phyloP scores from a whole-genome alignment of 2,113 vertebrate genomes.

The Cochlearius cochlearius region DNA sequence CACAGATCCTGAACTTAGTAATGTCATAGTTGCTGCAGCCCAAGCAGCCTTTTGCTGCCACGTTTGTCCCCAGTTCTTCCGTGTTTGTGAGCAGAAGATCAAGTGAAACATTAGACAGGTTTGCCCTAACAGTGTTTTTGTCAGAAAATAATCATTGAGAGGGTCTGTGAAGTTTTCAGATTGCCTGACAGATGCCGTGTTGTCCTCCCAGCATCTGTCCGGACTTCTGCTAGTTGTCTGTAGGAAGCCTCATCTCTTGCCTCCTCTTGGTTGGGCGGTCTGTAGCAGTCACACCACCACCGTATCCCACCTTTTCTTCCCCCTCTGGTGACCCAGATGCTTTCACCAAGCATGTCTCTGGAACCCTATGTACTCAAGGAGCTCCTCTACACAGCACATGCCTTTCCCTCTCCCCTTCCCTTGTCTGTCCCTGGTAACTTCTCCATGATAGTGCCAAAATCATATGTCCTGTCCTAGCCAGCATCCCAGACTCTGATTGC shows the following conservation, averaged over 20 bases:
- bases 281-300: neutral
- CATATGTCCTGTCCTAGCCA: neutral
- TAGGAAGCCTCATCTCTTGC: neutral
- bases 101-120: neutral
- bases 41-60: neutral
- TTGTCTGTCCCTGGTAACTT: neutral
- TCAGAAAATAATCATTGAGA: neutral
- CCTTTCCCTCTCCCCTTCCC: neutral
- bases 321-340: neutral
- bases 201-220: neutral
- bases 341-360: neutral
- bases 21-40: neutral
- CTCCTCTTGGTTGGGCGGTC: neutral
- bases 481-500: neutral
- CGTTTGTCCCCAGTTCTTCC: neutral
- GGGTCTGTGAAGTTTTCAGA: neutral
- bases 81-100: neutral
- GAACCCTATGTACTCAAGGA: neutral
- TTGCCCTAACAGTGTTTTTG: neutral
- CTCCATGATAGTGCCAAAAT: neutral
- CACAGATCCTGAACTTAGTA: neutral
- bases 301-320: neutral
- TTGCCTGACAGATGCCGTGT: neutral
- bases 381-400: accelerated
- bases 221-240: neutral